These are phyloP conservation scores for Eristalis arbustorum DNA, from an alignment of 2,888 invertebrate species.

Conservation along the genomic window DNA sequence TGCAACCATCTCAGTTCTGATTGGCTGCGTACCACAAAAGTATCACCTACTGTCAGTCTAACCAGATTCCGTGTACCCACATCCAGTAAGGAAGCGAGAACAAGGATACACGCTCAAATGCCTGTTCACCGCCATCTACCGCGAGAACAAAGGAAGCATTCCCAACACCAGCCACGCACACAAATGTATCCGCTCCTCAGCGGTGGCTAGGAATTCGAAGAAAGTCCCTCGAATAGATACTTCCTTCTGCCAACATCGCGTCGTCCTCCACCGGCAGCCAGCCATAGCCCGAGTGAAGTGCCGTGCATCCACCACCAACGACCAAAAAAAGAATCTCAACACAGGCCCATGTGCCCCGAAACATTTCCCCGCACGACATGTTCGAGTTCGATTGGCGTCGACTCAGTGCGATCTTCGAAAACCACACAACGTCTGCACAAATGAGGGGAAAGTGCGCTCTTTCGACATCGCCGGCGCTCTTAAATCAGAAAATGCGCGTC, in stretches of 20 bases:
- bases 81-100: background rate
- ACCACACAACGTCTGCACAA: constrained; percentile 53
- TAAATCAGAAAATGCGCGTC: constrained; percentile 21
- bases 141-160: background rate
- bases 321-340: constrained; percentile 15
- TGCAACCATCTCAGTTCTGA: no score
- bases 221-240: background rate
- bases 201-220: background rate
- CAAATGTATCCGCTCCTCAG: background rate
- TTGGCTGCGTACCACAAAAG: background rate
- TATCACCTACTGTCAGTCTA: background rate
- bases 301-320: constrained; percentile 6
- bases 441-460: constrained; percentile 45
- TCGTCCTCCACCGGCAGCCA: constrained; percentile 40
- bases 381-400: constrained; percentile 59
- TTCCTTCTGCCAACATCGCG: background rate
- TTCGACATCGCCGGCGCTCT: constrained; percentile 25
- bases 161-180: background rate
- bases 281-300: constrained; percentile 17
- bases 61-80: background rate
- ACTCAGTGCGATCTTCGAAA: constrained; percentile 55
- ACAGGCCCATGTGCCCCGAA: background rate
- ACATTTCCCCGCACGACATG: constrained; percentile 28
- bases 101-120: background rate
- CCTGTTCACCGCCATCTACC: background rate